Evolutionary conservation across 2,797 vertebrate species (phyloP).

Genomic region (Trichosurus vulpecula): DNA sequence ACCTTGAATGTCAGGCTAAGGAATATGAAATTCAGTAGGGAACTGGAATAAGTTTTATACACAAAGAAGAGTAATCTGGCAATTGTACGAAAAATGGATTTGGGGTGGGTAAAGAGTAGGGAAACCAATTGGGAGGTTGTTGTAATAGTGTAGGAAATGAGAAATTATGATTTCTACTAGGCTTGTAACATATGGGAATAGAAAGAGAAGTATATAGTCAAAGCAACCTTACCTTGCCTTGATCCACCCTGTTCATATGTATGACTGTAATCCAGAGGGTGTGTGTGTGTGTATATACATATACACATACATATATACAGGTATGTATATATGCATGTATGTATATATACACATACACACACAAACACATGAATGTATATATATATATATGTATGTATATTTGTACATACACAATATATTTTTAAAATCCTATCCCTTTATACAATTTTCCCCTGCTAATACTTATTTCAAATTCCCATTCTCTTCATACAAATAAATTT

Average conservation of each 20-base stretch:
- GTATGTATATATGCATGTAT: not conserved
- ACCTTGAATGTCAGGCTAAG: not conserved
- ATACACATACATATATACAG: not conserved
- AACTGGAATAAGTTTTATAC: not conserved
- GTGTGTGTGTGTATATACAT: too few species aligned
- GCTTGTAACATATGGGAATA: not conserved
- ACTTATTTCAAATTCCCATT: not conserved
- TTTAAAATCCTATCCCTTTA: not conserved
- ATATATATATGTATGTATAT: not conserved
- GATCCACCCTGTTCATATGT: not conserved
- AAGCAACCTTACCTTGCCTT: not conserved
- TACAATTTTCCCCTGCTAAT: not conserved
- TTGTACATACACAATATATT: not conserved
- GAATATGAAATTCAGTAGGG: not conserved
- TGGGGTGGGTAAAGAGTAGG: not conserved
- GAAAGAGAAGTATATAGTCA: not conserved
- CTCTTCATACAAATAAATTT: not conserved
- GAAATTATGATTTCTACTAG: not conserved
- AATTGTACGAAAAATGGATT: not conserved
- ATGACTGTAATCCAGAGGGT: not conserved
- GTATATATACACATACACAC: too few species aligned
- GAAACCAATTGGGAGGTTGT: not conserved
- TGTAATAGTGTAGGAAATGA: not conserved
- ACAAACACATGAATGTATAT: not conserved
- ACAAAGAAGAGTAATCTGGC: not conserved